Evolutionary conservation across 2,113 vertebrate genomes (phyloP), one percentile per base, ranked within the genome.

Genomic region (Motacilla alba): DNA sequence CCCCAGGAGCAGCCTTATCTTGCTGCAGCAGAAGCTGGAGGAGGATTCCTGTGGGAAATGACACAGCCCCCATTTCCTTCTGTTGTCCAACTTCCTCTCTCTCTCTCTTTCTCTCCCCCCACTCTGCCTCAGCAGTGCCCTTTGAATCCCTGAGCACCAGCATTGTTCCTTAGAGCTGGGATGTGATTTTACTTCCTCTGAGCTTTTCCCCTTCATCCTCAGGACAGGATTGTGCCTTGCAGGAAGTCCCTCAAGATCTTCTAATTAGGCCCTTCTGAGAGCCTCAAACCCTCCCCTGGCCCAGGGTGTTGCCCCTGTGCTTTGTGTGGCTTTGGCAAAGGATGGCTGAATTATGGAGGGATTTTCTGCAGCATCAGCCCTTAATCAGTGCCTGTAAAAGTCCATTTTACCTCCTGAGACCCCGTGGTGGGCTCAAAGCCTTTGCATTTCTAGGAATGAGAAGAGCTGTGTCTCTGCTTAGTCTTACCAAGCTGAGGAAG

Each of bases 1-100:
- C 97, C 98, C 97, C 93, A 68, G 75, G 94, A 94, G 97, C 97
- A 95, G 95, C 94, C 98, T 99, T 99, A 99, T 99, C 98, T 99
- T 85, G 83, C 78, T 93, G 88, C 97, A 88, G 98, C 98, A 99
- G 98, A 98, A 95, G 87, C 87, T 94, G 94, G 52, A 76, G 93
- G 90, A 96, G 89, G 96, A 96, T 96, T 98, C 98, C 98, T 98
- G 96, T 97, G 92, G 88, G 93, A 97, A 97, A 96, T 98, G 98
- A 98, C 96, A 97, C 98, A 98, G 95, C 31, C 79, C 96, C 96
- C 96, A 94, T 97, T 98, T 99, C 98, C 99, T 99, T 94, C 98
- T 96, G 97, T 96, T 98, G 95, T 97, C 97, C 95, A 58, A 95
- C 98, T 98, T 98, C 98, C 98, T 98, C 96, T 94, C 97, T 95